These are phyloP conservation scores for Puntigrus tetrazona DNA, from an alignment of 2,113 vertebrate genomes.

Conservation along the genomic window DNA sequence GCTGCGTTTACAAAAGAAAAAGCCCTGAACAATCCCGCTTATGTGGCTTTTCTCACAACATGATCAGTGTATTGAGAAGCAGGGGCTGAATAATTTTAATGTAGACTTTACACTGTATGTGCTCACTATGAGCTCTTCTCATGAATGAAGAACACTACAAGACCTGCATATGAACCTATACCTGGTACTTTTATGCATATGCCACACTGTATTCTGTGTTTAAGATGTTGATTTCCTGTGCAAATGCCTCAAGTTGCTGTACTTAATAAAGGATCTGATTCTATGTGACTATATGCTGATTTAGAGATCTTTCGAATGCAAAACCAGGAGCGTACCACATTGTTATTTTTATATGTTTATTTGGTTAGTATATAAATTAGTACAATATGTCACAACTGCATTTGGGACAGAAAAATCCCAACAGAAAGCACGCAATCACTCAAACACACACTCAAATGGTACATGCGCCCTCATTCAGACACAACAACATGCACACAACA, in stretches of 20 bases:
- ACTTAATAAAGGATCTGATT: conserved; percentile 86
- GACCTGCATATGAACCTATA: conserved; percentile 77
- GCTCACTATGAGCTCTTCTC: conserved; percentile 74
- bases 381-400: conserved; percentile 46
- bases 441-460: conserved; percentile 5
- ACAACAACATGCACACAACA: conserved; percentile 37
- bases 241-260: conserved; percentile 85
- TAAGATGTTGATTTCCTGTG: conserved; percentile 79
- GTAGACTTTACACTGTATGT: conserved; percentile 82
- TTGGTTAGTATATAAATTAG: conserved; percentile 54
- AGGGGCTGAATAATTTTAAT: conserved; percentile 65
- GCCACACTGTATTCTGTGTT: conserved; percentile 80
- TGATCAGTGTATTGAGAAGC: conserved; percentile 74
- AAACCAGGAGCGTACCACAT: background rate
- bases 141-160: conserved; percentile 80
- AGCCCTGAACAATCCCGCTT: conserved; percentile 57
- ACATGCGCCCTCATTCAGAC: conserved; percentile 28
- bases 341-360: conserved; percentile 40
- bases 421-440: conserved; percentile 13
- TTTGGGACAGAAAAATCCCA: conserved; percentile 30
- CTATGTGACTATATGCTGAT: conserved; percentile 70
- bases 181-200: conserved; percentile 84
- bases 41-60: conserved; percentile 57
- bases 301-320: background rate
- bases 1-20: conserved; percentile 74